These are phyloP conservation scores for Galago senegalensis DNA, from an alignment of 2,797 vertebrate genomes.

Conservation along the genomic window DNA sequence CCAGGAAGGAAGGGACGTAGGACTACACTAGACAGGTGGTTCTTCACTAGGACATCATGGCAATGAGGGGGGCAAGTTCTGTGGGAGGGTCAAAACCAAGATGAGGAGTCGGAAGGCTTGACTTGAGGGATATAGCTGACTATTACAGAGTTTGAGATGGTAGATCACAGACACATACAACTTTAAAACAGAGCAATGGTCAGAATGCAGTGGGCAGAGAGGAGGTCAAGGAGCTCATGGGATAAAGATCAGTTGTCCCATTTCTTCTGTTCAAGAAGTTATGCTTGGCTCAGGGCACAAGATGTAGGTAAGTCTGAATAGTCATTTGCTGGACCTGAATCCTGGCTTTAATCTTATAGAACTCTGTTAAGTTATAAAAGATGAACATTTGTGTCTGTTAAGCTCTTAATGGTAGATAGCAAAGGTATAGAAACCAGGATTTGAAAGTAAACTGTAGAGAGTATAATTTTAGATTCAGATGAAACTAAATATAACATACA, in stretches of 20 bases:
- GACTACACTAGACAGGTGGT: too few species aligned
- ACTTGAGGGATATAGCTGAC: background rate
- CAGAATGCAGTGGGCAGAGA: background rate
- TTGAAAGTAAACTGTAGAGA: conserved; percentile 14
- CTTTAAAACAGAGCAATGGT: background rate
- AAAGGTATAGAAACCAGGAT: conserved; percentile 25
- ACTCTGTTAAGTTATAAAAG: background rate
- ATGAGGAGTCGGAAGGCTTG: background rate
- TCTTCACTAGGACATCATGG: background rate
- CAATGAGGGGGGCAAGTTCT: fast-evolving
- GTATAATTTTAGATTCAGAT: conserved; percentile 33
- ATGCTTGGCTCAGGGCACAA: background rate
- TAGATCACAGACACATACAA: background rate
- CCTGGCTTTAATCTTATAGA: background rate
- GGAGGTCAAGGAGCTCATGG: background rate
- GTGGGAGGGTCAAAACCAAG: background rate
- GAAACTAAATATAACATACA: background rate
- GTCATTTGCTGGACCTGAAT: background rate
- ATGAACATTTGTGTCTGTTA: background rate
- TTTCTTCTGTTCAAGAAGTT: background rate
- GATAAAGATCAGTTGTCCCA: background rate
- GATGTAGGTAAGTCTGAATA: background rate
- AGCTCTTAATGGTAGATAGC: background rate
- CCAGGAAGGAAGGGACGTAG: background rate
- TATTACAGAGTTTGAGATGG: background rate